Conservation (phyloP, 2,797 vertebrate species). For the Betta splendens region DNA sequence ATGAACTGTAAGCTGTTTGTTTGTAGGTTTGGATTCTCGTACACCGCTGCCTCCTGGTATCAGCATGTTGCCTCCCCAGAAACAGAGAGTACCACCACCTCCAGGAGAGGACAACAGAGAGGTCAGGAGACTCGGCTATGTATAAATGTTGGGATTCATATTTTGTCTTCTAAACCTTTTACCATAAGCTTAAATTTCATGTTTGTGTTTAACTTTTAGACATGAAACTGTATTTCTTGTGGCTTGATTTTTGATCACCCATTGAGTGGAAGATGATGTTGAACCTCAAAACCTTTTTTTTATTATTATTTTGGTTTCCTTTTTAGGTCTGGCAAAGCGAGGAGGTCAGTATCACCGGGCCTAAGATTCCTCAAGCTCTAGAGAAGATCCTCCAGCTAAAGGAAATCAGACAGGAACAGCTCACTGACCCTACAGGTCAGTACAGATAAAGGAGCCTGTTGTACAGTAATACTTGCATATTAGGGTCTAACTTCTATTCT, state of each 20-base stretch:
- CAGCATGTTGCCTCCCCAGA: slow-evolving; percentile 77
- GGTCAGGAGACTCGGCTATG: slow-evolving; percentile 55
- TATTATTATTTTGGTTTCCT: neutral
- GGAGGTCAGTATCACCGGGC: slow-evolving; percentile 83
- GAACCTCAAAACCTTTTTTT: too few species aligned
- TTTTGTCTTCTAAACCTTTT: too few species aligned
- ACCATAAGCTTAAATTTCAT: too few species aligned
- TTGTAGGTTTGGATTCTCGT: slow-evolving; percentile 68
- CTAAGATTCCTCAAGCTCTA: slow-evolving; percentile 93
- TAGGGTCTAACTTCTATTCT: neutral
- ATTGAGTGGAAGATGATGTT: neutral
- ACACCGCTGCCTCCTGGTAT: slow-evolving; percentile 84
- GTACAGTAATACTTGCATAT: neutral
- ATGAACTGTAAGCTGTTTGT: neutral
- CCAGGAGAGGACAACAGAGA: slow-evolving; percentile 90
- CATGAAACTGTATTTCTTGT: neutral
- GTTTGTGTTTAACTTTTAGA: too few species aligned
- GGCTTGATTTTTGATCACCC: neutral
- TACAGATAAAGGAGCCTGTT: neutral
- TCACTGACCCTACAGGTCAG: slow-evolving; percentile 78
- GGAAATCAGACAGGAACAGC: slow-evolving; percentile 93
- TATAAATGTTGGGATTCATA: neutral
- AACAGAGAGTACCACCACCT: slow-evolving; percentile 85
- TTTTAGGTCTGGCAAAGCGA: slow-evolving; percentile 82
- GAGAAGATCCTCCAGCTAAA: slow-evolving; percentile 96